Base-by-base conservation (phyloP, 2,113 vertebrate species). In the Triplophysa siluroides region DNA sequence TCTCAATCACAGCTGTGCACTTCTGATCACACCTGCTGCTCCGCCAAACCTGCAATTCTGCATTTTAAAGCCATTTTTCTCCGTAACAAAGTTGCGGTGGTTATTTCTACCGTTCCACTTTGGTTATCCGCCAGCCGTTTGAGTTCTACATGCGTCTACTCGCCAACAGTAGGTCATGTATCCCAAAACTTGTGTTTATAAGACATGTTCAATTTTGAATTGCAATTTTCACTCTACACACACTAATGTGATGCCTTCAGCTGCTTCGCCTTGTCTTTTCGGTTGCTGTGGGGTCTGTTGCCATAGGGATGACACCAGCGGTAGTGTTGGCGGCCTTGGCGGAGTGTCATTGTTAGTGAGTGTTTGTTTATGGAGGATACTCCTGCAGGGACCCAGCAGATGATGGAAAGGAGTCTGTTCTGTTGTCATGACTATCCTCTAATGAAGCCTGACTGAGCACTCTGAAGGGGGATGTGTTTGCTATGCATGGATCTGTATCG, bases 261-360 rank as follows among this genome's bases (percentile, higher is more conserved):
- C 50, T 29, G n/a, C 7, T 58, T 50, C 13, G 45, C 19, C 38
- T 7, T 56, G 50, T 54, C 45, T 38, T 38, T 70, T 69, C 18
- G 64, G 18, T 50, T 71, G 26, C 67, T 21, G 52, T 29, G 24
- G 54, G 67, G 10, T 71, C 65, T 79, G 78, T 79, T 79, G 78
- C 78, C 68, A 79, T 79, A 72, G 54, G 23, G 58, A 62, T 70
- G 54, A 70, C 16, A 43, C 24, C 67, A 56, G 24, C n/a, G 7
- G 8, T 78, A 29, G 14, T n/a, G 26, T 58, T 74, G 7, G 2
- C 29, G 23, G 33, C 33, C 18, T 74, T 38, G 56, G 33, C n/a
- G 26, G 18, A 38, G 19, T 56, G 71, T 61, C 56, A 74, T 45
- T 74, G 56, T 74, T 73, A 41, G 50, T 60, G 26, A 73, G 54